A percentile compares a stretch with the other conserved stretches of the same genome.
phyloP scores from a whole-genome alignment of 2,888 invertebrate genomes.

The Ellobium chinense region DNA sequence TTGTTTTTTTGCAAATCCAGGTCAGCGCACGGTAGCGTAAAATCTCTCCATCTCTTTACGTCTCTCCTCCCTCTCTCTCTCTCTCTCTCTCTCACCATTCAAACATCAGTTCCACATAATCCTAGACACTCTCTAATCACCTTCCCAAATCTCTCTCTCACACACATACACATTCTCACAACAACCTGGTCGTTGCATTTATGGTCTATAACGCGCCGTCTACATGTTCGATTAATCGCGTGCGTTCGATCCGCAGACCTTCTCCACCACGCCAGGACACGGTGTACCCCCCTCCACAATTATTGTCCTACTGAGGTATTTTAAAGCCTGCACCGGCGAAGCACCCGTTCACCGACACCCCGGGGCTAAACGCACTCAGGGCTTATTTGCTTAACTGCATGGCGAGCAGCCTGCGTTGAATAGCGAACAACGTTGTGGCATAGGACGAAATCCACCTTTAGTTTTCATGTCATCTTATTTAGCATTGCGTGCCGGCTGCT shows the following conservation, averaged over 20 bases:
- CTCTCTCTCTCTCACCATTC: background rate
- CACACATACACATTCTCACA: background rate
- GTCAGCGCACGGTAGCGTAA: too few species aligned
- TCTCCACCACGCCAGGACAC: too few species aligned
- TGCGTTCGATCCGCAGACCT: too few species aligned
- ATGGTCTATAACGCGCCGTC: too few species aligned
- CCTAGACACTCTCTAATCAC: background rate
- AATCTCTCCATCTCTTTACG: background rate
- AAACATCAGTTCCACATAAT: background rate
- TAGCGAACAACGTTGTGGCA: too few species aligned
- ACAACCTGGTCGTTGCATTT: background rate
- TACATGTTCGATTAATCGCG: too few species aligned
- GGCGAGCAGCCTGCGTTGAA: too few species aligned
- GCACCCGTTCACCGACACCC: background rate
- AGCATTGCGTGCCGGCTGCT: too few species aligned
- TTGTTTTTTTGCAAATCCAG: too few species aligned
- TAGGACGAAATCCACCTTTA: too few species aligned
- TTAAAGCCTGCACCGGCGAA: background rate
- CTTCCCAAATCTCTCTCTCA: background rate
- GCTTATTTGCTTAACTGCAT: background rate
- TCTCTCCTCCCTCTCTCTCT: background rate
- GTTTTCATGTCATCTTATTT: too few species aligned
- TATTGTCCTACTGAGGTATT: background rate
- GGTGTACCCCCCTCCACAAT: too few species aligned
- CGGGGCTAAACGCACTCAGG: background rate